Conservation (phyloP, 1,140 invertebrate genomes). For the Pissodes strobi region DNA sequence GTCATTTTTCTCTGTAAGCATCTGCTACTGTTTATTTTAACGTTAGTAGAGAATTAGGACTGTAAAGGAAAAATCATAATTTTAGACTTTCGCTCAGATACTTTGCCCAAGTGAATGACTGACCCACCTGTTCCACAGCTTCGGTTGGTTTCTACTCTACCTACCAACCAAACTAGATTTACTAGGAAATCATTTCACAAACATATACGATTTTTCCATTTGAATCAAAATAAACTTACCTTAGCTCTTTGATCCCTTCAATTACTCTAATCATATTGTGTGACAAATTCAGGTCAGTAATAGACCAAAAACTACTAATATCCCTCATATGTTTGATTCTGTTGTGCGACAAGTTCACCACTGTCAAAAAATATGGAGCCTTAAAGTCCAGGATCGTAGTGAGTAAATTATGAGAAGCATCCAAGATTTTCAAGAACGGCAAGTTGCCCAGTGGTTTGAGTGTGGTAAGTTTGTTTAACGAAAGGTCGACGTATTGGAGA, state of each 20-base stretch:
- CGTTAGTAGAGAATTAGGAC: too few relatives aligned
- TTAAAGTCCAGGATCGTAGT: constrained; percentile 42
- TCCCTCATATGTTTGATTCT: constrained; percentile 37
- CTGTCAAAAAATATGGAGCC: constrained; percentile 42
- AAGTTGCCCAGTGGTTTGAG: constrained; percentile 35
- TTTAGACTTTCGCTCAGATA: too few relatives aligned
- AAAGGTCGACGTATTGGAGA: constrained; percentile 47
- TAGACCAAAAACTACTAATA: constrained; percentile 47
- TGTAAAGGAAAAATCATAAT: too few relatives aligned
- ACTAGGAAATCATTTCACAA: too few relatives aligned
- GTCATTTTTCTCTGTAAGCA: too few relatives aligned
- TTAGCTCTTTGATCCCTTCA: constrained; percentile 38
- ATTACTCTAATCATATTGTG: constrained; percentile 43
- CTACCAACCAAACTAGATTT: not conserved
- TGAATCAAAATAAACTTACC: too few relatives aligned
- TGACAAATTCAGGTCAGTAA: constrained; percentile 44
- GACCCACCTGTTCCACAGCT: too few relatives aligned
- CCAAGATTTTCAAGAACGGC: constrained; percentile 46
- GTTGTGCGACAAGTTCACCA: constrained; percentile 44
- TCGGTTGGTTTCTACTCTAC: not conserved
- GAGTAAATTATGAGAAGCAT: constrained; percentile 45
- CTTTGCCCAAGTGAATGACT: too few relatives aligned
- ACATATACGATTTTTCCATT: not conserved
- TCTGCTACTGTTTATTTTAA: too few relatives aligned
- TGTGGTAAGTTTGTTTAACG: constrained; percentile 38